phyloP scores from a whole-genome alignment of 1,140 invertebrate species.

The Melanaphis sacchari region DNA sequence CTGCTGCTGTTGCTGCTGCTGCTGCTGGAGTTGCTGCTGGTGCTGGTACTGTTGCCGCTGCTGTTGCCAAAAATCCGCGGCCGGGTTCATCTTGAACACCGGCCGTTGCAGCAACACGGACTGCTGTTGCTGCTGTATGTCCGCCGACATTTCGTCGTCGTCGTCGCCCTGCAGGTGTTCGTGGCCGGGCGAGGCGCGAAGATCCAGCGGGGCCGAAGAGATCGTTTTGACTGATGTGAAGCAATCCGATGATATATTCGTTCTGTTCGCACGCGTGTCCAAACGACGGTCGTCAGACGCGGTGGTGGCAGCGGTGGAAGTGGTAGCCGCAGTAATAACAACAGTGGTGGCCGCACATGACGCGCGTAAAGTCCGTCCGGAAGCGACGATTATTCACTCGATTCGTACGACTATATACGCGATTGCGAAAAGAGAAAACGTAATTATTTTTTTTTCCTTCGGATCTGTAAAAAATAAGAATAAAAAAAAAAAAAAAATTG shows the following conservation, averaged over 20 bases:
- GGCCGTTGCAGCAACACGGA: slow-evolving; percentile 62
- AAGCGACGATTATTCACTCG: slow-evolving; percentile 7
- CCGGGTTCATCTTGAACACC: slow-evolving; percentile 63
- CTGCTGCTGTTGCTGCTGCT: slow-evolving; percentile 50
- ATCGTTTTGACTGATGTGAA: slow-evolving; percentile 58
- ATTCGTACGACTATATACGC: neutral
- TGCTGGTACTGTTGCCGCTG: slow-evolving; percentile 59
- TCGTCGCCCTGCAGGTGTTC: slow-evolving; percentile 59
- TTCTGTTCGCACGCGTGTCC: neutral
- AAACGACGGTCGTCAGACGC: neutral
- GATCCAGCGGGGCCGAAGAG: slow-evolving; percentile 62
- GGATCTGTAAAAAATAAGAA: slow-evolving; percentile 21
- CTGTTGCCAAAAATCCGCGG: slow-evolving; percentile 62
- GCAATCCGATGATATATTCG: neutral
- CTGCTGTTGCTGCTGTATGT: slow-evolving; percentile 61
- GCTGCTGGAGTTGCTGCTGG: slow-evolving; percentile 56
- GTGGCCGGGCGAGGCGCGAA: slow-evolving; percentile 61
- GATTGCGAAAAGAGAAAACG: neutral
- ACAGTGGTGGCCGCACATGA: neutral
- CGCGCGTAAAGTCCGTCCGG: neutral
- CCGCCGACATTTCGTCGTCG: slow-evolving; percentile 59
- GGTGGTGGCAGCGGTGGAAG: neutral
- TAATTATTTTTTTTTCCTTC: slow-evolving; percentile 15
- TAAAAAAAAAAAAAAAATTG: neutral
- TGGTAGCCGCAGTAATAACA: neutral